Evolutionary conservation across 2,888 invertebrate genomes (phyloP).

Genomic region (Rambutsinella grinnellia): DNA sequence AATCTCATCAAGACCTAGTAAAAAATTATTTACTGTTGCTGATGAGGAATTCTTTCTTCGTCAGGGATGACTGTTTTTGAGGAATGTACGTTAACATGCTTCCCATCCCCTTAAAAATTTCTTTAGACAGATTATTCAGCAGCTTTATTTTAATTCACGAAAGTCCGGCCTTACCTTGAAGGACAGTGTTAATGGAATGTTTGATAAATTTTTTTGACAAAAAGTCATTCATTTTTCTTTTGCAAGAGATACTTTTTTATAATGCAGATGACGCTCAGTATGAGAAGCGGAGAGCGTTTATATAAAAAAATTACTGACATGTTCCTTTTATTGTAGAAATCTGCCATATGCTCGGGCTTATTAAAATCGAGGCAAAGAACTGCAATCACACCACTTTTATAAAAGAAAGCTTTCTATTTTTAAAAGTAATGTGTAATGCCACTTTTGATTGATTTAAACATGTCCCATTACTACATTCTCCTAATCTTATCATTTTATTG

Average conservation of each 20-base stretch:
- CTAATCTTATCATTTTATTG: neutral
- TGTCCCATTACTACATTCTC: neutral
- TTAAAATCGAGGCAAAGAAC: too few species aligned
- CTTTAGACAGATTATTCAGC: conserved; percentile 26
- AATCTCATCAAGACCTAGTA: conserved; percentile 15
- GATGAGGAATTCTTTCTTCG: conserved; percentile 40
- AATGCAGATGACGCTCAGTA: too few species aligned
- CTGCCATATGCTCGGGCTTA: too few species aligned
- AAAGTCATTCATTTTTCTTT: neutral
- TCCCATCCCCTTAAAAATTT: conserved; percentile 12
- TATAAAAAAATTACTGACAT: neutral
- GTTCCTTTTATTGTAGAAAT: too few species aligned
- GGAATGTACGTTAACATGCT: conserved; percentile 55
- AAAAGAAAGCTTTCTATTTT: neutral
- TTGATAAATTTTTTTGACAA: conserved; percentile 37
- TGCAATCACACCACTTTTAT: too few species aligned
- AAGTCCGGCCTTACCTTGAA: conserved; percentile 21
- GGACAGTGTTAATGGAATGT: conserved; percentile 52
- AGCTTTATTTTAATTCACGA: conserved; percentile 43
- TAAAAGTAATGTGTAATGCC: neutral
- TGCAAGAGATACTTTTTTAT: neutral
- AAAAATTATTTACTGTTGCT: neutral
- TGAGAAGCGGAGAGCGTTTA: neutral
- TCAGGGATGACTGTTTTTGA: conserved; percentile 54
- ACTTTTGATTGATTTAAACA: neutral